Evolutionary conservation across 2,888 invertebrate species (phyloP).

Genomic region (Drosophila nigricruria): DNA sequence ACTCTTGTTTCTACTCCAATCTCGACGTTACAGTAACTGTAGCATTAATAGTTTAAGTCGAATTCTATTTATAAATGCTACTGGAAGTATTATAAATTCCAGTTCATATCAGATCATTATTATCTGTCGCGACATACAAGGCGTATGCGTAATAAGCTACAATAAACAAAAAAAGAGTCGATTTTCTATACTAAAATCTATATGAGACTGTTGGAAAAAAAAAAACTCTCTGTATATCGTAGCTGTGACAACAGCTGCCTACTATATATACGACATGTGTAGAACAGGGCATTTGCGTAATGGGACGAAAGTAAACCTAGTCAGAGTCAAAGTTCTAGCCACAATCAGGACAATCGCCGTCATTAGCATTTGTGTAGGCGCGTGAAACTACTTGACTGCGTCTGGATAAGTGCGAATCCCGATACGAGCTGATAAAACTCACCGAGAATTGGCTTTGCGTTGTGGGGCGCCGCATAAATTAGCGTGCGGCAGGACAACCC

Average conservation of each 20-base stretch:
- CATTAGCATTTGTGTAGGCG: slow-evolving; percentile 47
- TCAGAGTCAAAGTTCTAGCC: slow-evolving; percentile 16
- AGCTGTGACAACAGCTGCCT: slow-evolving; percentile 9
- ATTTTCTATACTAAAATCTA: neutral
- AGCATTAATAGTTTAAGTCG: too few relatives aligned
- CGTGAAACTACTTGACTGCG: slow-evolving; percentile 47
- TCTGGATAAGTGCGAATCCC: slow-evolving; percentile 17
- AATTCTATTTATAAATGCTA: too few relatives aligned
- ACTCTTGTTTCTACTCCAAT: too few relatives aligned
- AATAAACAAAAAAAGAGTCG: neutral
- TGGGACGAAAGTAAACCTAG: slow-evolving; percentile 24
- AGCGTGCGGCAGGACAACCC: slow-evolving; percentile 32
- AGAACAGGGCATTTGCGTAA: slow-evolving; percentile 35
- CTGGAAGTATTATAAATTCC: too few relatives aligned
- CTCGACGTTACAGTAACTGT: too few relatives aligned
- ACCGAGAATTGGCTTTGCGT: slow-evolving; percentile 65
- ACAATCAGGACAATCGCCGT: slow-evolving; percentile 37
- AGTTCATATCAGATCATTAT: too few relatives aligned
- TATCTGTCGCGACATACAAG: neutral
- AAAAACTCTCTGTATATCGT: neutral
- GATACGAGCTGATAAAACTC: slow-evolving; percentile 63
- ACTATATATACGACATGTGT: neutral
- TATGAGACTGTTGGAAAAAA: too few relatives aligned
- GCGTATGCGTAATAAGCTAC: neutral
- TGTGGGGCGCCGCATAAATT: slow-evolving; percentile 53